Percentiles rank a stretch among this genome's conserved stretches.
phyloP scores from a whole-genome alignment of 2,113 vertebrate species.

The Trichechus manatus region DNA sequence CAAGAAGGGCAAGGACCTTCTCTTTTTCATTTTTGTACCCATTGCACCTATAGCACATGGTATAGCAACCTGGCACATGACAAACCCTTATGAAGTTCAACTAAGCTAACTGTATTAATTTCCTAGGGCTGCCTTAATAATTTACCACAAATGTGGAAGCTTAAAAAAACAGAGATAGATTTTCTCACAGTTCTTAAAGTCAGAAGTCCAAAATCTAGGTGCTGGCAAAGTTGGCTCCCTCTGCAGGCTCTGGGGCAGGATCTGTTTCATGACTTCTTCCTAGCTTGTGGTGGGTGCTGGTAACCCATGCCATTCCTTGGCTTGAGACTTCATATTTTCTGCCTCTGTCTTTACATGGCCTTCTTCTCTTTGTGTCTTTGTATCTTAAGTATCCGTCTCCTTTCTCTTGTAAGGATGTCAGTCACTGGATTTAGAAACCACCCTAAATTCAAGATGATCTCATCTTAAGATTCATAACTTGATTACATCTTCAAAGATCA shows the following conservation, averaged over 20 bases:
- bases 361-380: neutral
- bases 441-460: neutral
- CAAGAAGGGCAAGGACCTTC: neutral
- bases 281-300: neutral
- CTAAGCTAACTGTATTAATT: neutral
- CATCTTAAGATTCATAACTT: neutral
- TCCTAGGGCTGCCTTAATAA: neutral
- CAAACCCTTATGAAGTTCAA: neutral
- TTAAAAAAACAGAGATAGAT: too few relatives aligned
- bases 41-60: neutral
- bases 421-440: neutral
- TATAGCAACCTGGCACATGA: neutral
- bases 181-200: too few relatives aligned
- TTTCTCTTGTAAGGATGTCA: neutral
- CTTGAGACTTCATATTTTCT: neutral
- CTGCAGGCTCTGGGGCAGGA: neutral
- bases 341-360: neutral
- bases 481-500: neutral
- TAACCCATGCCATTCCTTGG: neutral
- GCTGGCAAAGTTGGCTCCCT: neutral
- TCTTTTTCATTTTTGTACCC: neutral
- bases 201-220: neutral
- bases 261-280: neutral
- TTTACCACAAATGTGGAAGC: too few relatives aligned
- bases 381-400: neutral